phyloP scores from a whole-genome alignment of 2,888 invertebrate species.

The Tinea semifulvella region DNA sequence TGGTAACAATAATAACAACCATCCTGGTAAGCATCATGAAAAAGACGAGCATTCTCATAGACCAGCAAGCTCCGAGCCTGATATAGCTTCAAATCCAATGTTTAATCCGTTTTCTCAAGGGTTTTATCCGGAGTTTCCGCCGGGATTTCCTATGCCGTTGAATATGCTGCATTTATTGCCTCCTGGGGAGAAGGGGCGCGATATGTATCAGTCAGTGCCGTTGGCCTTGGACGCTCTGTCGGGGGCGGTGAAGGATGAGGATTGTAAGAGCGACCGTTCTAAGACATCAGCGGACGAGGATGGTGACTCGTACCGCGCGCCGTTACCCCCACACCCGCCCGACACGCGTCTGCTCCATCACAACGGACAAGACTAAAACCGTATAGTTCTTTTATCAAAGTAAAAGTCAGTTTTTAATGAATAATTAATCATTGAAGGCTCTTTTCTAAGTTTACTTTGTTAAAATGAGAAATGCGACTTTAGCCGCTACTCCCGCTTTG shows the following conservation, averaged over 20 bases:
- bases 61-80: conserved; percentile 74
- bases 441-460: too few species aligned
- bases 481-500: too few species aligned
- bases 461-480: too few species aligned
- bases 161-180: conserved; percentile 87
- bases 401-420: too few species aligned
- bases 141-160: conserved; percentile 83
- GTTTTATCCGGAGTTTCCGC: conserved; percentile 85
- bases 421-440: too few species aligned
- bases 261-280: conserved; percentile 71
- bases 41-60: conserved; percentile 63
- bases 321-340: conserved; percentile 64
- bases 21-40: conserved; percentile 60
- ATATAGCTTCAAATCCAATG: conserved; percentile 71
- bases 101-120: conserved; percentile 82
- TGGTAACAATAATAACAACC: conserved; percentile 68
- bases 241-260: conserved; percentile 64
- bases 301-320: conserved; percentile 53
- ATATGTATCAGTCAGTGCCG: conserved; percentile 66
- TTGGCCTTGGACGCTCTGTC: conserved; percentile 67
- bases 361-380: conserved; percentile 85
- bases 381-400: too few species aligned
- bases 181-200: conserved; percentile 78
- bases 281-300: conserved; percentile 70
- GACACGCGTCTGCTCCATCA: conserved; percentile 75